Evolutionary conservation across 2,113 vertebrate genomes (phyloP), one percentile per base, ranked within the genome.

Genomic region (Hymenochirus boettgeri): DNA sequence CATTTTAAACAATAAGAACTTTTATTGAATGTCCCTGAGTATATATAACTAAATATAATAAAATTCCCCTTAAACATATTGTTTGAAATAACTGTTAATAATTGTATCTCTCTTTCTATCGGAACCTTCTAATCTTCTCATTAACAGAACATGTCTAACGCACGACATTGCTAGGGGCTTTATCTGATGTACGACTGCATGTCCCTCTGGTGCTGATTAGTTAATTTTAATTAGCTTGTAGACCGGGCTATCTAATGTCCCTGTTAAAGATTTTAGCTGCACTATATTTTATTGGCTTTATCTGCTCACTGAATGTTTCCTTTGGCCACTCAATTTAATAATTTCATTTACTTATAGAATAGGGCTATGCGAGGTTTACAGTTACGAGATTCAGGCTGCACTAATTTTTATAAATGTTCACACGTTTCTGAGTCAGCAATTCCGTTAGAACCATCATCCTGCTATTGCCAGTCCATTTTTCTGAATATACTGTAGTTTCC

Each of bases 381-480:
- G 65, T 24, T 53, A 59, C 26, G 65, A 19, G 31, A 35, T 17
- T 23, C 21, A 47, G 31, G 56, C 33, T 21, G 35, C 47, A 45
- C 56, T 69, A 33, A 53, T 42, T 53, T 52, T 53, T 53, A 69
- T 69, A 69, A 59, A 67, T 31, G 65, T 50, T 42, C 15, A 17
- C 15, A 53, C 23, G 45, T 60, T 31, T 45, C 13, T 67, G 56
- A 69, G 65, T 69, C 65, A 69, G 65, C 65, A 50, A 66, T 66
- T 58, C 45, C 55, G 57, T 50, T 39, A 58, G 46, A 35, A 37
- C 45, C 56, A 33, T 69, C 65, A 69, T 53, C 56, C 65, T 31
- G 47, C 39, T 45, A 45, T 57, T 69, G 56, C 56, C 65, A 69
- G 47, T 69, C 53, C 65, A 69, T 69, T 69, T 69, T 69, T 69